Conservation (phyloP, 2,797 vertebrate species). For the Alexandromys oeconomus region DNA sequence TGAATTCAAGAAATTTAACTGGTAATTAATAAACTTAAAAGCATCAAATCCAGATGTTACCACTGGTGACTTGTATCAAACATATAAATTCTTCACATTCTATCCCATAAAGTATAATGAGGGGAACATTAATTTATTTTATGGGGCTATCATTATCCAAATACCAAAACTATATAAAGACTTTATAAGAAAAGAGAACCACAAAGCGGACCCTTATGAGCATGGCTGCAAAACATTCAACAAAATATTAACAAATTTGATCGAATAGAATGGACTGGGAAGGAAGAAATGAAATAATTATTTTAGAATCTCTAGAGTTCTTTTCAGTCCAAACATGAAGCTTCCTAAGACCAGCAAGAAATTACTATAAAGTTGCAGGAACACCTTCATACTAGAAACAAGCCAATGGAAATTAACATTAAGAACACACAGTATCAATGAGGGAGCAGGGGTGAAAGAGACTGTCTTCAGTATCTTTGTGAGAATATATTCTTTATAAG, state of each 20-base stretch:
- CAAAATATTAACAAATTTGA: constrained; percentile 31
- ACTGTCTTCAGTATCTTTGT: neutral
- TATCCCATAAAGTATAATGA: constrained; percentile 19
- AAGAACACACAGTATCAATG: neutral
- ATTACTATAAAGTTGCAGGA: neutral
- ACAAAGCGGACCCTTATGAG: neutral
- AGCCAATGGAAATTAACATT: constrained; percentile 33
- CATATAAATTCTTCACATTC: neutral
- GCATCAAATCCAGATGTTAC: constrained; percentile 17
- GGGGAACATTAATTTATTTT: constrained; percentile 28
- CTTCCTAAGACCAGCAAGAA: neutral
- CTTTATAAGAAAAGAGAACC: constrained; percentile 11
- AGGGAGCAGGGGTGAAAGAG: neutral
- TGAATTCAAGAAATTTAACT: constrained; percentile 34
- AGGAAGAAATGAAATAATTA: constrained; percentile 27
- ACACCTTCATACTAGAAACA: neutral
- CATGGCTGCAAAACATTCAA: constrained; percentile 26
- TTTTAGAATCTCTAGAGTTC: constrained; percentile 19
- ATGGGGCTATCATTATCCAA: neutral
- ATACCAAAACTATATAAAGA: constrained; percentile 27
- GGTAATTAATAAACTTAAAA: constrained; percentile 18
- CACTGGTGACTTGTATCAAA: constrained; percentile 1
- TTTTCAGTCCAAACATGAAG: neutral
- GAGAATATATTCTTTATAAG: constrained; percentile 1
- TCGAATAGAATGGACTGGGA: neutral